These are phyloP conservation scores for Callospermophilus lateralis DNA, from an alignment of 2,113 vertebrate species.

Conservation along the genomic window DNA sequence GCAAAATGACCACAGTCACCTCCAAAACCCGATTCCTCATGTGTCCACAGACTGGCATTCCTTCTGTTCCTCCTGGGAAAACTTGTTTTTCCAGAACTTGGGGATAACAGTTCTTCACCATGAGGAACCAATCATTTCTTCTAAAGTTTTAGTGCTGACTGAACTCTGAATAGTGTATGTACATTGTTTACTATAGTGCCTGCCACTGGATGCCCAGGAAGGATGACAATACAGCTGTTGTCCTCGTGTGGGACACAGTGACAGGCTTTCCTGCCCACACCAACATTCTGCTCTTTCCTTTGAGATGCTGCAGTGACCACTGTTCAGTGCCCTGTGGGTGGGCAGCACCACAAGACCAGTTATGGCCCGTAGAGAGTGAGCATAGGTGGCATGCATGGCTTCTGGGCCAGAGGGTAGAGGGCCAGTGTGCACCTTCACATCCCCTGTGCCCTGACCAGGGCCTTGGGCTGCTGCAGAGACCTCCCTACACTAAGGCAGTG, in stretches of 20 bases:
- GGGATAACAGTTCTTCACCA: neutral
- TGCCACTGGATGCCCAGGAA: no score
- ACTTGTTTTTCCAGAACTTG: neutral
- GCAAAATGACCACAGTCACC: neutral
- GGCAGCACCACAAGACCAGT: neutral
- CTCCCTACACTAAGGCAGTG: neutral
- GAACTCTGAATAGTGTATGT: neutral
- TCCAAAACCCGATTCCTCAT: neutral
- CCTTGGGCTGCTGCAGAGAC: neutral
- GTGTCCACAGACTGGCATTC: no score
- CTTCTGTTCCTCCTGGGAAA: neutral
- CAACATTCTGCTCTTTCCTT: neutral
- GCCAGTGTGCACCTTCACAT: fast-evolving
- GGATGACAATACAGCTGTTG: neutral
- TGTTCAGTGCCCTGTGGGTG: neutral
- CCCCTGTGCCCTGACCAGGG: neutral
- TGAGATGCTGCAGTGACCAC: neutral
- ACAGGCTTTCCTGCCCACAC: fast-evolving
- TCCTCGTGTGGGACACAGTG: fast-evolving
- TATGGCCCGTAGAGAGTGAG: fast-evolving
- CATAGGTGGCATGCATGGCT: fast-evolving
- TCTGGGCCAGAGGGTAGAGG: neutral
- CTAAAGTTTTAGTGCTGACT: neutral
- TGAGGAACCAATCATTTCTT: neutral
- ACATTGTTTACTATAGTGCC: no score